Evolutionary conservation across 2,113 vertebrate species (phyloP), one percentile per base, ranked within the genome.

Genomic region (Onychostoma macrolepis): DNA sequence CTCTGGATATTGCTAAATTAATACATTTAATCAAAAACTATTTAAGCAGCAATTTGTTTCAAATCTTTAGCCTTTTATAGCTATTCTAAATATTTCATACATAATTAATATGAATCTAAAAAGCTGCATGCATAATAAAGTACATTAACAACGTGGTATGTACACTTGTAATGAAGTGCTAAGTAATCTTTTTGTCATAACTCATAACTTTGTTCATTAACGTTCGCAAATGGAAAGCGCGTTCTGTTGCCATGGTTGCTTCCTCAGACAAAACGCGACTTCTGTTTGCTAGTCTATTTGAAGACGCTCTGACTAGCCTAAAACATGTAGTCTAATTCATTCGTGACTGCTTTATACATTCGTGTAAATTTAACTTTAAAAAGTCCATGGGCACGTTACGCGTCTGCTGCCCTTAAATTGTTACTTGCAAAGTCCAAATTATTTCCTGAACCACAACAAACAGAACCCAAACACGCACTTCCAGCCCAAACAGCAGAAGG

Each of bases 371-470:
- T 58, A 10, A 58, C 21, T 58, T 56, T 53, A 53, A 11, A 61
- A 36, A 19, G 15, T 71, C 28, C 30, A 43, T 74, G 71, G 71
- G 36, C 71, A 11, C 13, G 36, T 41, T 75, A 43, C 38, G 12
- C 11, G 71, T 41, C 71, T 13, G 38, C 72, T 75, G 13, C 12
- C 72, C 41, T 75, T 75, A 75, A 75, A 75, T n/a, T 26, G 38
- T 13, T 26, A 75, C 24, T 75, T 15, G 12, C 21, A 75, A 74
- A 41, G 7, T 41, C 19, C 6, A 65, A 28, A 28, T 65, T 0
- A 19, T 81, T 43, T 63, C 78, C 80, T 69, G 26, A 69, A 69
- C 80, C 17, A 83, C 61, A 67, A 83, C 26, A 69, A 48, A 28
- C 6, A 50, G 6, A 58, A 58, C 77, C 36, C 79, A 81, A 81